Evolutionary conservation across 2,113 vertebrate genomes (phyloP).

Genomic region (Chlamydotis undulata): DNA sequence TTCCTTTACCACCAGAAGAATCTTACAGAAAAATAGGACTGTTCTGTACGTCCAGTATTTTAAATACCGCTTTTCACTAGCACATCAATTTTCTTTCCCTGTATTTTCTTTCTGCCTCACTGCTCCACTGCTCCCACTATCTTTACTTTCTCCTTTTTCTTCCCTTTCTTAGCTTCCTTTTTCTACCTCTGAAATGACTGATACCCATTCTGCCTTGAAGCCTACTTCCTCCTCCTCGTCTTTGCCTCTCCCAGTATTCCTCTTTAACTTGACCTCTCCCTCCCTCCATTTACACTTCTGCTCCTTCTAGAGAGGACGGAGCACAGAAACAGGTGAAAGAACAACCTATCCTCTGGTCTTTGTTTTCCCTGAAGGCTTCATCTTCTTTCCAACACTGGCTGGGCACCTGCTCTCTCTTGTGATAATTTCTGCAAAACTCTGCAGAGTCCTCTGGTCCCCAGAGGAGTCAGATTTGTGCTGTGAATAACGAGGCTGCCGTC

Average conservation of each 20-base stretch:
- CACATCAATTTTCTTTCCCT: background rate
- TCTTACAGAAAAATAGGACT: background rate
- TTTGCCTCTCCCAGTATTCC: background rate
- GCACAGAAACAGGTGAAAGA: background rate
- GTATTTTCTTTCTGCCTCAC: background rate
- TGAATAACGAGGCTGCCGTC: background rate
- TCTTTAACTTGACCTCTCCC: background rate
- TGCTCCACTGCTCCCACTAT: background rate
- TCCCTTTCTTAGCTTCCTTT: background rate
- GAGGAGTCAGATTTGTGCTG: background rate
- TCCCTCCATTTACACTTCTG: background rate
- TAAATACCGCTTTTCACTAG: background rate
- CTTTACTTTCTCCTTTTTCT: background rate
- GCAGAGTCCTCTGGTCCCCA: background rate
- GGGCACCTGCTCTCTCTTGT: background rate
- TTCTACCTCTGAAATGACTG: background rate
- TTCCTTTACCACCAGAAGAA: background rate
- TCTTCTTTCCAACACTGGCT: background rate
- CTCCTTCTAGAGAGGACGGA: background rate
- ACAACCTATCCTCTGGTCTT: background rate
- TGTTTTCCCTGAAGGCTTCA: background rate
- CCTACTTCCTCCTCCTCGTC: rapidly evolving
- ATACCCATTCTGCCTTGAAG: background rate
- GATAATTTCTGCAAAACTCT: background rate
- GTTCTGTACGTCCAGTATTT: background rate